Base-by-base conservation (phyloP, 2,797 vertebrate genomes). In the Clamator glandarius region DNA sequence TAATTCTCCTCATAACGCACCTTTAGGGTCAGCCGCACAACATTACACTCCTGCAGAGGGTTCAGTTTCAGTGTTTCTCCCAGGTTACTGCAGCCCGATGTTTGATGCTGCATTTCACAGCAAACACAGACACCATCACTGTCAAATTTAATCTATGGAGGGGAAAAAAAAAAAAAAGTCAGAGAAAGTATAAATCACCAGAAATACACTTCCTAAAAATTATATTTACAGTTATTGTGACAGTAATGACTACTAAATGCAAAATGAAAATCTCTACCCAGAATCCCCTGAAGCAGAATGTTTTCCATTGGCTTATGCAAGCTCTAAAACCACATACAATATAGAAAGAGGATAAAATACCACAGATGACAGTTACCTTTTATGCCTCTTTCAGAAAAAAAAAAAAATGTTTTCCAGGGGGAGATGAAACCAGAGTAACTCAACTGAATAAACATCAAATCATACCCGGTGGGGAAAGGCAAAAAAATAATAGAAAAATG, bases 41-140 rank as follows among this genome's bases (percentile, higher is more conserved):
- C 98, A 39, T 99, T 98, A 96, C 99, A 99, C 94, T 98, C 99
- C 92, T 98, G 98, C 97, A 99, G 98, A 0, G 99, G 99, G 95
- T 99, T 99, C 93, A 99, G 98, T 87, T 99, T 99, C 97, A 99
- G 97, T 0, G 99, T 99, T 97, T 99, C 99, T 95, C 99, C 99
- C 64, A 99, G 97, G 98, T 99, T 99, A 98, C 98, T 99, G 98
- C 99, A 99, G 97, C 99, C 99, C 5, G 98, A 98, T 39, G 98
- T 98, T 96, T 98, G 99, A 93, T 99, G 99, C 96, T 99, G 99
- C 57, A 98, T 98, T 97, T 99, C 99, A 57, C 99, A 99, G 98
- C 99, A 99, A 51, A 99, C 99, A 84, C 99, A 99, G 95, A 99
- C 99, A 64, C 99, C 99, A 74, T 99, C 99, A 24, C 98, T 99